Base-by-base conservation (phyloP, 2,113 vertebrate species). In the Platichthys flesus region DNA sequence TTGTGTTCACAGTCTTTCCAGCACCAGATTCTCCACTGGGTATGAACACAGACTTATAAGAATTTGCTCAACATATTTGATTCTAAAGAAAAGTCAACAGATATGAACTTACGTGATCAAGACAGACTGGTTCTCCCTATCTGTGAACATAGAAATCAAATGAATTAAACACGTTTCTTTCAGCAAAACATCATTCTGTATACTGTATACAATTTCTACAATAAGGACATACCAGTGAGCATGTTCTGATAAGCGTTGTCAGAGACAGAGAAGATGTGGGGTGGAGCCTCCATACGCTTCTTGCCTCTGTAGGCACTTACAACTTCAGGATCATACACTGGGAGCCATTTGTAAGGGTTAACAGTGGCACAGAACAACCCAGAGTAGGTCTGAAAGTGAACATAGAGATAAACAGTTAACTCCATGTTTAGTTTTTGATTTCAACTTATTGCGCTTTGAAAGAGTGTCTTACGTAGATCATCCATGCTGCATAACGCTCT, bases 401-500 rank as follows among this genome's bases (percentile, higher is more conserved):
- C n/a, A 21, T 55, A 3, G 6, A 54, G 55, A 18, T 20, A 0
- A 16, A 61, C 28, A n/a, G 28, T 37, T 37, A 35, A 61, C 31
- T 37, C 26, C 2, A 14, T 35, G 8, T 37, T 2, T 61, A 10
- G 1, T 61, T 60, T 8, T 58, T 13, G 24, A 37, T 18, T 14
- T 20, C 51, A n/a, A 21, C 5, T 54, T 15, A 54, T 54, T 16
- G 15, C 1, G 7, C 47, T 51, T 20, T 54, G n/a, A 54, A 9
- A 54, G 2, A 54, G 3, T 5, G 8, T 91, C 67, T 73, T 90
- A 97, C 96, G 0, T 97, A 98, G 94, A 97, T 97, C 96, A 98
- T 98, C 96, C 97, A 97, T 71, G 95, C 91, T 40, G 94, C 94
- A 0, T 97, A 97, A 63, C 95, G 95, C 78, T 97, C 96, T 95